Evolutionary conservation across 2,113 vertebrate genomes (phyloP), one percentile per base, ranked within the genome.

Genomic region (Phodopus roborovskii): DNA sequence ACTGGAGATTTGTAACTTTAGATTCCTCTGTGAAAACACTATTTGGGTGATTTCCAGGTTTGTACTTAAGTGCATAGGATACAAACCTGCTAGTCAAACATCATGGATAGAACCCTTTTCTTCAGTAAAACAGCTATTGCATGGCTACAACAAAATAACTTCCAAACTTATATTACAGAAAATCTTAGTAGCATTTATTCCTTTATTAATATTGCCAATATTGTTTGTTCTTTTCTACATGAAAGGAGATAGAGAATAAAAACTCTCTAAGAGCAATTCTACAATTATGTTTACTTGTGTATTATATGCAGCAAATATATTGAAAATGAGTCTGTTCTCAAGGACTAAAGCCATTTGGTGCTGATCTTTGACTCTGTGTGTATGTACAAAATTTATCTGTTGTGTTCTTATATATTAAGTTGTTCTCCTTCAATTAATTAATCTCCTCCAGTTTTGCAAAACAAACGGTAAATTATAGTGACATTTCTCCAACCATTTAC

Each of bases 1-100:
- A 85, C 78, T 36, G 4, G 28, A 4, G 7, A 83, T 53, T 89
- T 92, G 96, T 79, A 86, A 36, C 95, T 88, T 77, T 33, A 53
- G 13, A 16, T 91, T 81, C n/a, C 50, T 88, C n/a, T 85, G 39
- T 92, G 30, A 77, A 88, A 93, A 90, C 5, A 64, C 28, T 24
- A 66, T 13, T 87, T 95, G 24, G 24, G 28, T 30, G 45, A 94
- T 60, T 93, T 88, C 22, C 50, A 48, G 71, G 48, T 85, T 90
- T 88, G 22, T 28, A 68, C 30, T 73, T 90, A 13, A 7, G 10
- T 74, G 70, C 42, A n/a, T 58, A 56, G 15, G 0, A 89, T 91
- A 13, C 15, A 95, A 91, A 92, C 92, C 17, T 58, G 0, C 28
- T 88, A 26, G 30, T 74, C 7, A 26, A 75, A 5, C 28, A 60